These are phyloP conservation scores for Dendropsophus ebraccatus DNA, from an alignment of 2,113 vertebrate genomes.

Conservation along the genomic window DNA sequence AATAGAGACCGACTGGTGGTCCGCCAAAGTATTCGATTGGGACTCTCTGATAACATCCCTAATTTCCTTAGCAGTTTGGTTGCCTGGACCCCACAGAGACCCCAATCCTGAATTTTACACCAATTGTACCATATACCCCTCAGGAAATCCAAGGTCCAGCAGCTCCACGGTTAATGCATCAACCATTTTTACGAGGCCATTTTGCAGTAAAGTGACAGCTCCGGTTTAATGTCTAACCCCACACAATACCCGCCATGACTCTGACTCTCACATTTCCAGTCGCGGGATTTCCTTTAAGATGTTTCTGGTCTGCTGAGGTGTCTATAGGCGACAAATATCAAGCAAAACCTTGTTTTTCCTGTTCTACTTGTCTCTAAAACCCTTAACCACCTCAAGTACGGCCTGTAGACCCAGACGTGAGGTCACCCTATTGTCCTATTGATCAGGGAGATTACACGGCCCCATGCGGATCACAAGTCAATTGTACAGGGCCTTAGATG, in stretches of 20 bases:
- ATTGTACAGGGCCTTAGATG: neutral
- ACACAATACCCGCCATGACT: neutral
- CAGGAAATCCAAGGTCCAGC: neutral
- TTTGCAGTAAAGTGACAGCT: neutral
- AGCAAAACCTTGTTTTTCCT: neutral
- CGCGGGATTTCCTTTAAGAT: neutral
- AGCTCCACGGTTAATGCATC: conserved; percentile 30
- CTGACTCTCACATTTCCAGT: neutral
- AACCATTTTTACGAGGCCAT: conserved; percentile 43
- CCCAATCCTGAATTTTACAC: neutral
- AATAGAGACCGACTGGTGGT: neutral
- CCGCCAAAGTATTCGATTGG: neutral
- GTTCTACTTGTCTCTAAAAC: neutral
- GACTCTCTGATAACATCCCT: neutral
- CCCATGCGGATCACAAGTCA: neutral
- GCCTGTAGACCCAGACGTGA: neutral
- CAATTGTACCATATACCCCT: neutral
- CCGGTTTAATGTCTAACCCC: conserved; percentile 30
- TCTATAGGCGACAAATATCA: neutral
- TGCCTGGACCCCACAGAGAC: neutral
- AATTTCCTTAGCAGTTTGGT: neutral
- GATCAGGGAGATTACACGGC: neutral
- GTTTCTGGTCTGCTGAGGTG: neutral
- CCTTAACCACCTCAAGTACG: neutral
- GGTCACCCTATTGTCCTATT: neutral